Conservation (phyloP, 2,888 invertebrate species). For the Chymomyza amoena region DNA sequence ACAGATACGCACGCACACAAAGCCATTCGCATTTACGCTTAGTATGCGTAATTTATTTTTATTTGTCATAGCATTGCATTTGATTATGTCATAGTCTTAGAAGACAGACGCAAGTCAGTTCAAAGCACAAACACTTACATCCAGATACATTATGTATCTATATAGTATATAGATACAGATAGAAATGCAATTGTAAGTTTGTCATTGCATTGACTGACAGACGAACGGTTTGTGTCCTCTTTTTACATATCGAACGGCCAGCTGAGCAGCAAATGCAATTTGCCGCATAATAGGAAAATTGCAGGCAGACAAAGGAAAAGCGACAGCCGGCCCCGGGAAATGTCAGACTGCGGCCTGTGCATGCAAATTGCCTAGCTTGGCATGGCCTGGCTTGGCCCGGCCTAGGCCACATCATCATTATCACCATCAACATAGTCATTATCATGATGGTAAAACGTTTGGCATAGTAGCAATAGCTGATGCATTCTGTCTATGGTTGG, state of each 20-base stretch:
- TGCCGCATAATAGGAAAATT: constrained; percentile 52
- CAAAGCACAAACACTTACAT: background rate
- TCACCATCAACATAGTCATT: background rate
- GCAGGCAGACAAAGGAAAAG: constrained; percentile 32
- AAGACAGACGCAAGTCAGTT: constrained; percentile 32
- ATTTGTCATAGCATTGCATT: constrained; percentile 22
- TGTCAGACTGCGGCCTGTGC: background rate
- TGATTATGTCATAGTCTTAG: constrained; percentile 53
- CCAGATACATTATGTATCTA: background rate
- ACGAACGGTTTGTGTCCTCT: background rate
- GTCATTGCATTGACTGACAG: constrained; percentile 9
- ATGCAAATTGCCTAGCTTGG: constrained; percentile 36
- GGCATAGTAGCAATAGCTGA: constrained; percentile 30
- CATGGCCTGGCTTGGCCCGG: constrained; percentile 9
- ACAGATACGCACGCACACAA: background rate
- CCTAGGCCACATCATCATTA: constrained; percentile 24
- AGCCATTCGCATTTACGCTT: constrained; percentile 6
- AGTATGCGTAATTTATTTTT: constrained; percentile 35
- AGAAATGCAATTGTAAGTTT: constrained; percentile 1
- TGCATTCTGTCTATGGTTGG: constrained; percentile 48
- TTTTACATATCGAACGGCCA: background rate
- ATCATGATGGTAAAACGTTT: constrained; percentile 14
- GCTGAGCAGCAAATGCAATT: constrained; percentile 21
- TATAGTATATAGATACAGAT: background rate
- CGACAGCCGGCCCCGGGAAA: constrained; percentile 32